Conservation (phyloP, 2,113 vertebrate species). For the Elephas maximus region DNA sequence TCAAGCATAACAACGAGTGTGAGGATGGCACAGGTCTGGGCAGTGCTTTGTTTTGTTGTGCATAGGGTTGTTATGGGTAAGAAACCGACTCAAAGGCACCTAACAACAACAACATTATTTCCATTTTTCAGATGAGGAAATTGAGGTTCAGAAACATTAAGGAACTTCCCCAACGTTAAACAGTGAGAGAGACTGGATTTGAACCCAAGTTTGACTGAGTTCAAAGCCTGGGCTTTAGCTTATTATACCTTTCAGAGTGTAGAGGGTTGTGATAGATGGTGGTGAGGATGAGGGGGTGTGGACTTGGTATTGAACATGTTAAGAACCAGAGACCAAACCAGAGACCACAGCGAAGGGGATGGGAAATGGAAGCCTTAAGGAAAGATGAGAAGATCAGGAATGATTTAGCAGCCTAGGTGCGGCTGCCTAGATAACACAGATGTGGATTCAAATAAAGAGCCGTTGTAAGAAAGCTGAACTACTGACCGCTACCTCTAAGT, state of each 20-base stretch:
- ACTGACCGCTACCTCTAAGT: not conserved
- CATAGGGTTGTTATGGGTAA: too few species aligned
- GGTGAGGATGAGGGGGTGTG: not conserved
- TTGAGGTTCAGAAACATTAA: not conserved
- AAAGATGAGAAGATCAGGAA: constrained; percentile 50
- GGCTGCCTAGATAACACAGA: constrained; percentile 31
- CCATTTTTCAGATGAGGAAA: not conserved
- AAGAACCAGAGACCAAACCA: not conserved
- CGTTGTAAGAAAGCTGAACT: not conserved
- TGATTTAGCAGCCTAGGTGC: constrained; percentile 25
- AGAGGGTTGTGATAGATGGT: not conserved
- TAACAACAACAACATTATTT: too few species aligned
- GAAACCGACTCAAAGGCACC: too few species aligned
- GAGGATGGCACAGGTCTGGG: too few species aligned
- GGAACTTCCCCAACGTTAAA: not conserved
- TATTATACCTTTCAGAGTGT: not conserved
- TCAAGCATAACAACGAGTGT: too few species aligned
- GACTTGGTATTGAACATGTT: not conserved
- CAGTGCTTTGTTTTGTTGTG: too few species aligned
- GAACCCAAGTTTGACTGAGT: not conserved
- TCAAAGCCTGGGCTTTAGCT: not conserved
- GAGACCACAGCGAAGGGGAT: not conserved
- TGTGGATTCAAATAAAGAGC: not conserved
- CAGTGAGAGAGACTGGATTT: not conserved
- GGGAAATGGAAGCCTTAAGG: constrained; percentile 37